Evolutionary conservation across 1,140 invertebrate genomes (phyloP), one percentile per base, ranked within the genome.

Genomic region (Vanessa atalanta): DNA sequence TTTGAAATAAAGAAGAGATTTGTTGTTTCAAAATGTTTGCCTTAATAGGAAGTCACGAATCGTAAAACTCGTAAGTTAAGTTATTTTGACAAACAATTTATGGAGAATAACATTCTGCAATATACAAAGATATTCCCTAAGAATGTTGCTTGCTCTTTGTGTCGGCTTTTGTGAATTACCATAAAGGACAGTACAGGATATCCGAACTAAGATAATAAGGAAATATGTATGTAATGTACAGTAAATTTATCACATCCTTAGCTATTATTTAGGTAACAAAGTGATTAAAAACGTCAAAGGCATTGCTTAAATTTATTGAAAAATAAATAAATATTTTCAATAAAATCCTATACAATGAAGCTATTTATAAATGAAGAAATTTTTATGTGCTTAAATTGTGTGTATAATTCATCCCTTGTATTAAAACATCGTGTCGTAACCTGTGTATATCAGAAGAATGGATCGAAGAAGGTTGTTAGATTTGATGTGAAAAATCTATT

Each of bases 131-230:
- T 55, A 55, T 67, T 50, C 47, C 8, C 50, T 53, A 67, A 43
- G 65, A 67, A 67, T 67, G 65, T 55, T 67, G 16, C 65, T 67
- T 55, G 50, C 23, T 31, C 51, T 67, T 67, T 67, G 65, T 53
- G 26, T 15, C 55, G 15, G 5, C 12, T 37, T 7, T 55, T 53
- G 65, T 12, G 65, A n/a, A 67, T 53, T 16, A 57, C 53, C 53
- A 16, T 23, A 57, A 57, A 57, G 53, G 53, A 57, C 23, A 23
- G 51, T 9, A 12, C 23, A 57, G 53, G 53, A 57, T 8, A 57
- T 57, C 12, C 20, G 53, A 16, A 20, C 12, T 57, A 23, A 14
- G 20, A 57, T 57, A 23, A 57, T 57, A 57, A 57, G 53, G 16
- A 57, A 55, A 26, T 57, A 57, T 57, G 16, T 26, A 23, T 57